Conservation (phyloP, 1,140 invertebrate genomes). For the Luehdorfia chinensis region DNA sequence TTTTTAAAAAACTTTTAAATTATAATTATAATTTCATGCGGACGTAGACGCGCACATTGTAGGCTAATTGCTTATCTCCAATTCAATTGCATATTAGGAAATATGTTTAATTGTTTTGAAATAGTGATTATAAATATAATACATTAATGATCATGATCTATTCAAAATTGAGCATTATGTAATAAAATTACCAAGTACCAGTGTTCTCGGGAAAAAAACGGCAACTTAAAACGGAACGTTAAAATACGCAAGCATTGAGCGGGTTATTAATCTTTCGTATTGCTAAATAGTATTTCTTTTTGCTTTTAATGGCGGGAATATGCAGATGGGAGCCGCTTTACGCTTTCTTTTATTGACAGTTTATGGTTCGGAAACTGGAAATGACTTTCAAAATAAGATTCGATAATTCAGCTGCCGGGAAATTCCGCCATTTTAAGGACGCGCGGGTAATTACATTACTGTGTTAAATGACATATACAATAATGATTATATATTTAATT, state of each 20-base stretch:
- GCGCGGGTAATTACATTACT: conserved; percentile 20
- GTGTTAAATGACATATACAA: conserved; percentile 14
- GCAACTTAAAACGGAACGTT: conserved; percentile 22
- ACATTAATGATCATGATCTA: neutral
- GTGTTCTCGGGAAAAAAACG: neutral
- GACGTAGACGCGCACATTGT: too few relatives aligned
- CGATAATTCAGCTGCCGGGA: conserved; percentile 35
- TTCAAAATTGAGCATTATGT: neutral
- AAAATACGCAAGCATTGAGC: conserved; percentile 43
- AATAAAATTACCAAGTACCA: neutral
- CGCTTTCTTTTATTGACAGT: conserved; percentile 69
- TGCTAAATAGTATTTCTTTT: conserved; percentile 54
- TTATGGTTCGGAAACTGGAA: conserved; percentile 74
- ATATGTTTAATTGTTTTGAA: too few relatives aligned
- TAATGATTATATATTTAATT: neutral
- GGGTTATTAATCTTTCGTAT: conserved; percentile 62
- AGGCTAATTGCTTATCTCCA: too few relatives aligned
- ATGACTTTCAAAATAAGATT: conserved; percentile 41
- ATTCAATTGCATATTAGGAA: too few relatives aligned
- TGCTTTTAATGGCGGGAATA: conserved; percentile 64
- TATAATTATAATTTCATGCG: too few relatives aligned
- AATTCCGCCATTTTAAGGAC: conserved; percentile 18
- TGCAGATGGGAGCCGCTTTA: conserved; percentile 57
- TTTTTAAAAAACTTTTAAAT: too few relatives aligned
- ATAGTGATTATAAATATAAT: too few relatives aligned